Base-by-base conservation (phyloP, 1,140 invertebrate species). In the Varroa destructor region DNA sequence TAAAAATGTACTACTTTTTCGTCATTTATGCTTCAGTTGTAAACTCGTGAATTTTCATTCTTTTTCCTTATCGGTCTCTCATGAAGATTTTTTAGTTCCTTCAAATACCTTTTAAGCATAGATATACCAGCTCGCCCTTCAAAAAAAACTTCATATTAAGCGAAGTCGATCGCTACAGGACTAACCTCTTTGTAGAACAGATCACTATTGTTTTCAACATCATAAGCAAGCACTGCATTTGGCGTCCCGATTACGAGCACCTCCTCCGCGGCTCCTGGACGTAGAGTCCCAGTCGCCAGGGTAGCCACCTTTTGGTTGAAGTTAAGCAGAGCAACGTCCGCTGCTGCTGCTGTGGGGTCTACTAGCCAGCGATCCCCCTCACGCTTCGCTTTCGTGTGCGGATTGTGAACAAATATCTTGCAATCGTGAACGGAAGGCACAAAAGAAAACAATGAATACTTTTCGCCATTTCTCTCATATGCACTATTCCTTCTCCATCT, bases 121-220 rank as follows among this genome's bases (percentile, higher is more conserved):
- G 25, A 25, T 25, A 25, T 25, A 25, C 25, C 25, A 25, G 25
- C 25, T 25, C 25, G 25, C 25, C 25, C 25, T 25, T 25, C 25
- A 25, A 25, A 25, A 25, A 25, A 25, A 25, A 25, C 25, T 25
- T 25, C 25, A 25, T 25, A 25, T 25, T 25, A 25, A 25, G 25
- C 25, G 25, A 25, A 25, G 46, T 51, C 46, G 46, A 51, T 8
- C 3, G 8, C 67, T 74, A 37, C 58, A 12, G 57, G 37, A 56
- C 79, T 78, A 79, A 89, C 87, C 80, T 95, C 90, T 83, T 89
- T 91, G 77, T 90, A 93, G 80, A 95, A 95, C 1, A 93, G 78
- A 81, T 95, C 92, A 25, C 85, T 85, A 80, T 96, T 96, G 73
- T 92, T 90, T 76, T 93, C 87, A 14, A 95, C 87, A 81, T 94